Percentiles rank a stretch among this genome's conserved stretches.
These are phyloP conservation scores for Phyllostomus hastatus DNA, from an alignment of 2,113 vertebrate species.

Conservation along the genomic window DNA sequence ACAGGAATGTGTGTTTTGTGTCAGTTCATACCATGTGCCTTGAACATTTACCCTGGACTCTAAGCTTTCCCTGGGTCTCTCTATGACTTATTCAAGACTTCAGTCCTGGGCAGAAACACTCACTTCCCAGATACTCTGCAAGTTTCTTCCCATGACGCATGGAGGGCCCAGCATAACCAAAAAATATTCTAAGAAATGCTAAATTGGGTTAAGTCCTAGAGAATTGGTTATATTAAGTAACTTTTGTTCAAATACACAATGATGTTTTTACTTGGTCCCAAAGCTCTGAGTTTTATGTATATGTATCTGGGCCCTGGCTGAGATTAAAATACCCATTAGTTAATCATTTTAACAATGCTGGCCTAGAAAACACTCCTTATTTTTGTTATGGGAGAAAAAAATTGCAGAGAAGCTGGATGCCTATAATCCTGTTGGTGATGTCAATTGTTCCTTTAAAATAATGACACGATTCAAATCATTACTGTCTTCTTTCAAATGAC, in stretches of 20 bases:
- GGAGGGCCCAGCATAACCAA: background rate
- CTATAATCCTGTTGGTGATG: background rate
- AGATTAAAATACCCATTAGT: background rate
- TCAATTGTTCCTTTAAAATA: background rate
- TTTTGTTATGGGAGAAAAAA: background rate
- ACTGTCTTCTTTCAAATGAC: background rate
- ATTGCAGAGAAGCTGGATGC: background rate
- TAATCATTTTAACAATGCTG: background rate
- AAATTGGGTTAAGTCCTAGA: background rate
- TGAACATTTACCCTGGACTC: background rate
- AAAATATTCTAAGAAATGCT: background rate
- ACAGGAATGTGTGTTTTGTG: background rate
- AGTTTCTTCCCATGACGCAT: background rate
- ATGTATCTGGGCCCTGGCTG: background rate
- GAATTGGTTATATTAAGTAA: background rate
- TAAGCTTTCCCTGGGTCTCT: background rate
- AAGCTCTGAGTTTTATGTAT: background rate
- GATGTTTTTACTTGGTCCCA: background rate
- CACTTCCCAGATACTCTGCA: background rate
- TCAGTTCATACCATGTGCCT: background rate
- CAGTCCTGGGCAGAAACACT: rapidly evolving
- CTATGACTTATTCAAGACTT: background rate
- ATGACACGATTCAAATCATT: background rate
- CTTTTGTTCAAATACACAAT: background rate
- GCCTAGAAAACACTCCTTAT: background rate